Conservation (phyloP, 2,888 invertebrate genomes). For the Napeogenes sylphis region DNA sequence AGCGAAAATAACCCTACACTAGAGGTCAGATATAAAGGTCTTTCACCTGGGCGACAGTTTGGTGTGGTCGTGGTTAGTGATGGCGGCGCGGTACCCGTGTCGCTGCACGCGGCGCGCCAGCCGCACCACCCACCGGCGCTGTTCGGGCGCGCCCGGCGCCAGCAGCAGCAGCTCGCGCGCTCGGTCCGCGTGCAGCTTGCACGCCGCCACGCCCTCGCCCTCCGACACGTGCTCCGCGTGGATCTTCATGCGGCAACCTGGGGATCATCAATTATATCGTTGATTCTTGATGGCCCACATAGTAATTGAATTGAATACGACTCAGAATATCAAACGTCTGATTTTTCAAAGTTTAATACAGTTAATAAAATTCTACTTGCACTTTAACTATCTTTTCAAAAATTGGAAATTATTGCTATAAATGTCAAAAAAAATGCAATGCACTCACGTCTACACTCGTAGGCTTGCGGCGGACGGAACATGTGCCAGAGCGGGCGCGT, state of each 20-base stretch:
- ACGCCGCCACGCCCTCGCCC: constrained; percentile 90
- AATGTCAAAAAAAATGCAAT: not conserved
- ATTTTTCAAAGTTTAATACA: too few species aligned
- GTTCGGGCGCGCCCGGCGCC: constrained; percentile 90
- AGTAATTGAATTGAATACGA: too few species aligned
- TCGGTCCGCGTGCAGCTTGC: constrained; percentile 97
- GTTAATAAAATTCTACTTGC: too few species aligned
- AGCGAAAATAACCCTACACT: too few species aligned
- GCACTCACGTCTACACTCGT: constrained; percentile 95
- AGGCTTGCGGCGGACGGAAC: constrained; percentile 97
- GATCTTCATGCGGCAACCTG: constrained; percentile 97
- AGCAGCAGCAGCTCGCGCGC: constrained; percentile 96
- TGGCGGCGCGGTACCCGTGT: constrained; percentile 96
- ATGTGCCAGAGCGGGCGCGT: constrained; percentile 98
- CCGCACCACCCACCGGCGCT: constrained; percentile 94
- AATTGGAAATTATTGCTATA: not conserved
- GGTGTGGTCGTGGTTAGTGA: constrained; percentile 77
- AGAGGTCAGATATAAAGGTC: too few species aligned
- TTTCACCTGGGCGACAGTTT: constrained; percentile 44
- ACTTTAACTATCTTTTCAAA: not conserved
- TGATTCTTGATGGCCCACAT: too few species aligned
- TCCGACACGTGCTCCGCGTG: constrained; percentile 97
- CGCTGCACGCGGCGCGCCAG: constrained; percentile 95
- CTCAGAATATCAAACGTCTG: too few species aligned
- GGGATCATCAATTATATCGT: not conserved